Evolutionary conservation across 2,888 invertebrate genomes (phyloP), one percentile per base, ranked within the genome.

Genomic region (Noctua comes): DNA sequence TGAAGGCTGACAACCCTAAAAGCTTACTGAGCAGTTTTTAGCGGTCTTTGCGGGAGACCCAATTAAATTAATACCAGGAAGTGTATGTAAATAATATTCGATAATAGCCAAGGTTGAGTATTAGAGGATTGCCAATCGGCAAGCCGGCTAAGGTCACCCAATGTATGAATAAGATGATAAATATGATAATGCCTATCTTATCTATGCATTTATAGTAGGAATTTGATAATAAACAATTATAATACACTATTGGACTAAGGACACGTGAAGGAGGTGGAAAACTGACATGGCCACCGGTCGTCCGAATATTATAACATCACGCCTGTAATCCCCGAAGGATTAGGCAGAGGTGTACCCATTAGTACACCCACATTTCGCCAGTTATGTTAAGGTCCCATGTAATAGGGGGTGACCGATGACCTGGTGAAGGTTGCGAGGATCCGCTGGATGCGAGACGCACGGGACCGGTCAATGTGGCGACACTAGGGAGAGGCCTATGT

Each of bases 91-190:
- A 51, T 36, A 7, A 46, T 36, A 48, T 64, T 68, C 4, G 64
- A 31, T 69, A 48, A 36, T 1, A 24, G 6, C n/a, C 70, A 80
- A 86, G 78, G 83, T 78, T 21, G 68, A 43, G 68, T 72, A 76
- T 79, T 81, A 79, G 40, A 43, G 57, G 71, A 81, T 83, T 73
- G 77, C 24, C 46, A 77, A 79, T 83, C 73, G 40, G 59, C 77
- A 80, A 79, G 57, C 62, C 66, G 27, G 57, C 54, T 79, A 75
- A 86, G 86, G 86, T 86, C 86, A 76, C 36, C 48, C 24, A 43
- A 27, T 59, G 36, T 46, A 59, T 68, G 43, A 57, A 70, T 77
- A 80, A 46, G 27, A 62, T 46, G 84, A 40, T 40, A 40, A 40
- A 40, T 10, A 40, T 43, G 43, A 82, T 86, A 81, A 43, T 65